Percentiles rank a stretch among this genome's conserved stretches.
Evolutionary conservation across 2,113 vertebrate genomes (phyloP).

Genomic region (Salvator merianae): DNA sequence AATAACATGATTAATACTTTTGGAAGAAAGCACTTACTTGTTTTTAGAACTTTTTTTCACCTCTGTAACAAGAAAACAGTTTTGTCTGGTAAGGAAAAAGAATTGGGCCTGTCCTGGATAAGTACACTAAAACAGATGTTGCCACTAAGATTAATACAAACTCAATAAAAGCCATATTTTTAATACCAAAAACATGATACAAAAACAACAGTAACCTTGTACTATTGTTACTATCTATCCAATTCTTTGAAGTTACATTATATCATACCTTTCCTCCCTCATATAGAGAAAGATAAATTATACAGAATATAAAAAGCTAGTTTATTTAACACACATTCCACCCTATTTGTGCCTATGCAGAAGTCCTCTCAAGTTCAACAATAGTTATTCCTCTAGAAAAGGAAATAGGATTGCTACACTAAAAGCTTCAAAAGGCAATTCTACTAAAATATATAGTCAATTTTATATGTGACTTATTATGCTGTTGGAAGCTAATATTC

Average conservation of each 20-base stretch:
- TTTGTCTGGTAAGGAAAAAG: background rate
- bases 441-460: too few relatives aligned
- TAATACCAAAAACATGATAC: constrained; percentile 50
- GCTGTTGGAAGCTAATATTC: background rate
- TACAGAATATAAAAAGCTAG: too few relatives aligned
- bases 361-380: too few relatives aligned
- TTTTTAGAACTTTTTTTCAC: background rate
- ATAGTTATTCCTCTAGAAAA: too few relatives aligned
- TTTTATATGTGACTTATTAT: too few relatives aligned
- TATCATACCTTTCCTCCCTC: background rate
- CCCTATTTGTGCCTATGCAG: too few relatives aligned
- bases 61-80: constrained; percentile 9
- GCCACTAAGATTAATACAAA: constrained; percentile 37
- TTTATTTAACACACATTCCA: too few relatives aligned
- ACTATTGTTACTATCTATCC: constrained; percentile 47
- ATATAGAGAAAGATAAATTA: too few relatives aligned
- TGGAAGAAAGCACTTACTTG: background rate
- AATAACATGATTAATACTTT: background rate
- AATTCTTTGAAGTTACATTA: constrained; percentile 19
- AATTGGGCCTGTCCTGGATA: background rate
- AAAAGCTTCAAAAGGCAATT: too few relatives aligned
- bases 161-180: constrained; percentile 14
- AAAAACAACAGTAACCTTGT: background rate
- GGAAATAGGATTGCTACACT: too few relatives aligned
- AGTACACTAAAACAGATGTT: background rate